Base-by-base conservation (phyloP, 2,888 invertebrate species). In the Meteorus cinctellus region DNA sequence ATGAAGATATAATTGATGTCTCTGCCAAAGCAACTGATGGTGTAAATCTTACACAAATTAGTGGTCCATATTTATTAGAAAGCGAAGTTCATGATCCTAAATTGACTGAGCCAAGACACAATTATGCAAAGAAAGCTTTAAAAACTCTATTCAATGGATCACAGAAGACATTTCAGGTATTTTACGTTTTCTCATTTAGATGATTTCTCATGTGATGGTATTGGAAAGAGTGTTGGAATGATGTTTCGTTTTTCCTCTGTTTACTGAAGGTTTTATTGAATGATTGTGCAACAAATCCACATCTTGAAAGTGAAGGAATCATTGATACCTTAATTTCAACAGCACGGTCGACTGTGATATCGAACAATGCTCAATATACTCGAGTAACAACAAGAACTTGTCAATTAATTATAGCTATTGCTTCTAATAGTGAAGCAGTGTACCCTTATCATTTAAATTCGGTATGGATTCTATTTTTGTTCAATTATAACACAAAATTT, bases 81-180 rank as follows among this genome's bases (percentile, higher is more conserved):
- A 82, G 84, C n/a, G 89, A 89, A 82, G 84, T 89, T 45, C 84
- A 83, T 16, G 87, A 89, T 73, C 69, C 81, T 3, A 86, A 85
- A 71, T 77, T 89, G 24, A 82, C 83, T 0, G 89, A 89, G 78
- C 86, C 86, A 6, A 84, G 89, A 55, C 84, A 86, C 66, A 88
- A 82, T 83, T 89, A 89, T 79, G 87, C 89, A 0, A 89, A 89
- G 80, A 84, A 87, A 63, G 89, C 88, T 34, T 80, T 89, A 68
- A 89, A 89, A 81, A 89, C 87, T 8, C 82, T 89, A 51, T 89
- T 89, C 67, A 89, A 89, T 77, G 87, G 89, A 5, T 88, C 89
- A 4, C 89, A 89, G 45, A 89, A 89, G 73, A 89, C 89, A 14
- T 89, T 89, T 82, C 88, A 89, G 83, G 89, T 88, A 83, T 48